Conservation (phyloP, 1,140 invertebrate genomes). For the Drosophila trapezifrons region DNA sequence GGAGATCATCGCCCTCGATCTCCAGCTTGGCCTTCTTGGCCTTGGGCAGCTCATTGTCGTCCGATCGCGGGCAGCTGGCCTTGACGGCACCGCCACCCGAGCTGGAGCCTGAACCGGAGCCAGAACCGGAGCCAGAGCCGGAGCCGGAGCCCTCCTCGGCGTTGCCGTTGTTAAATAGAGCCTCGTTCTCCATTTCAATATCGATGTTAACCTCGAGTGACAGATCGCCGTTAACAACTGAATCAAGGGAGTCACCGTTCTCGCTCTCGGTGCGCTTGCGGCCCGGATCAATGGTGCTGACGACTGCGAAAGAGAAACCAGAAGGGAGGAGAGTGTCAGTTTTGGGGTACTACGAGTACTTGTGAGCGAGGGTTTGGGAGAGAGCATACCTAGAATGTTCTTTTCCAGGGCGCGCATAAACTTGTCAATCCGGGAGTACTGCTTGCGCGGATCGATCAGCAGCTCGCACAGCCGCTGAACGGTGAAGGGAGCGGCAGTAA, state of each 20-base stretch:
- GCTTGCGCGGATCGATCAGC: constrained; percentile 94
- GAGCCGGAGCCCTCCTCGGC: constrained; percentile 28
- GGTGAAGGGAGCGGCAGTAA: constrained; percentile 96
- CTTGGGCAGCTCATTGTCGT: constrained; percentile 63
- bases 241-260: constrained; percentile 88
- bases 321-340: neutral
- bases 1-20: constrained; percentile 41
- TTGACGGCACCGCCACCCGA: constrained; percentile 33
- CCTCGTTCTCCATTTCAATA: constrained; percentile 88
- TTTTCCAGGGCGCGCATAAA: constrained; percentile 97
- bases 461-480: constrained; percentile 98
- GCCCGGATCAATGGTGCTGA: constrained; percentile 96
- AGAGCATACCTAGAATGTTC: constrained; percentile 89
- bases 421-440: constrained; percentile 98
- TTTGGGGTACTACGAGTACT: neutral
- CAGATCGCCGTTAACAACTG: constrained; percentile 86
- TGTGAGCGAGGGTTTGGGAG: too few relatives aligned
- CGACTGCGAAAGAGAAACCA: constrained; percentile 86
- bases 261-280: constrained; percentile 86
- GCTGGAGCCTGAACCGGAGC: neutral
- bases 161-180: constrained; percentile 85
- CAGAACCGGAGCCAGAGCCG: neutral
- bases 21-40: constrained; percentile 79
- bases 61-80: constrained; percentile 55
- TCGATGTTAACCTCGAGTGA: constrained; percentile 88